phyloP scores from a whole-genome alignment of 2,888 invertebrate species.

The Bugulina stolonifera region DNA sequence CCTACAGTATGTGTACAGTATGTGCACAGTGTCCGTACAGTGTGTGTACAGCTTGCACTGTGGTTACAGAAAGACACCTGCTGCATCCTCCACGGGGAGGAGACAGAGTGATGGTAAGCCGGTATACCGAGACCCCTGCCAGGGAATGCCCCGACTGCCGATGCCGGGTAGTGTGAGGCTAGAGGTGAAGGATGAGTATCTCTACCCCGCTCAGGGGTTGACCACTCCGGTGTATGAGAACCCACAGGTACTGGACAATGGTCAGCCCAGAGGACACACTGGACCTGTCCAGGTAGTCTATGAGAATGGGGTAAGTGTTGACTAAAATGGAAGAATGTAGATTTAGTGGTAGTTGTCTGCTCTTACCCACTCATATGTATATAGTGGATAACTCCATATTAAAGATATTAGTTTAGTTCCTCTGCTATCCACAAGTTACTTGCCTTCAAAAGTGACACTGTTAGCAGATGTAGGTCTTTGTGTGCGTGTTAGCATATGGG shows the following conservation, averaged over 20 bases:
- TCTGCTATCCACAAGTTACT: too few species aligned
- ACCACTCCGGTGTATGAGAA: not conserved
- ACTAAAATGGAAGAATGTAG: not conserved
- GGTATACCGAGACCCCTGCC: slow-evolving; percentile 6
- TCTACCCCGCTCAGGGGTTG: not conserved
- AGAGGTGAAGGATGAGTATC: not conserved
- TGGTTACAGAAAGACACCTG: too few species aligned
- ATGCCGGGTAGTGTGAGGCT: not conserved
- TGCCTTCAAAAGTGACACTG: too few species aligned
- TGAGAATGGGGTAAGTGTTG: not conserved
- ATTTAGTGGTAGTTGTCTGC: not conserved
- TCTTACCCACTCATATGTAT: not conserved
- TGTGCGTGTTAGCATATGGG: too few species aligned
- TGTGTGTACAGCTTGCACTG: too few species aligned
- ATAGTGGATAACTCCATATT: too few species aligned
- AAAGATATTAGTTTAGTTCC: too few species aligned
- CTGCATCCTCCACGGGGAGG: too few species aligned
- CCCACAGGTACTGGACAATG: not conserved
- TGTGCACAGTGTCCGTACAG: too few species aligned
- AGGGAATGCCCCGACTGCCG: not conserved
- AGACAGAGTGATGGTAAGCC: not conserved
- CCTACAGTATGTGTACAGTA: too few species aligned
- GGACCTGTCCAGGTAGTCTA: not conserved
- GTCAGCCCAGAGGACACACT: not conserved
- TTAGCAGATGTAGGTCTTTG: too few species aligned